Evolutionary conservation across 2,888 invertebrate species (phyloP), one percentile per base, ranked within the genome.

Genomic region (Ectemnius cavifrons): DNA sequence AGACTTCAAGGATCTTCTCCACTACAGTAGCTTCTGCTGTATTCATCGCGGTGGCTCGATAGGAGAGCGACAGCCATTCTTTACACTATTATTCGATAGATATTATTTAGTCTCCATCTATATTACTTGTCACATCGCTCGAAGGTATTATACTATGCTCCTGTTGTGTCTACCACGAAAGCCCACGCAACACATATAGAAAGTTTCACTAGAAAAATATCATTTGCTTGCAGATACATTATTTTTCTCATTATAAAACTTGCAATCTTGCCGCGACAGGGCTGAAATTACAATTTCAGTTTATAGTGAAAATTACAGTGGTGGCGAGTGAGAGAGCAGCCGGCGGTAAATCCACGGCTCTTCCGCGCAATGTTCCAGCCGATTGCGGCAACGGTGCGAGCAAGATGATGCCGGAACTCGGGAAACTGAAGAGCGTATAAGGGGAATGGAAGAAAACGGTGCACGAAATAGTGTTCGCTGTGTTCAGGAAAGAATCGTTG

Each of bases 21-120:
- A n/a, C 23, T 13, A 28, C 45, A 46, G 47, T 45, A 27, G 57
- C 27, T 59, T 14, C 27, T 11, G 28, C 11, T 20, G 28, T 37
- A 60, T 60, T 67, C 62, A 58, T 8, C 47, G n/a, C 27, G 6
- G 14, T 52, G 47, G n/a, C 18, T 37, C 23, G 37, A 37, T 37
- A 37, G 37, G 8, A 11, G 37, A 37, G 37, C 8, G 37, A 37
- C 37, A 23, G 37, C 37, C 8, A 37, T 11, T 37, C 37, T 37
- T 37, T 37, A 37, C 4, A 52, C 62, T 45, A 49, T 37, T 14
- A 47, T 37, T 71, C 56, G 67, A 68, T 57, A 61, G 66, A 64
- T 56, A 60, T 64, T 18, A 28, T 63, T 28, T 63, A 37, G 37
- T 45, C 20, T 20, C 27, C 37, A 45, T 66, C 49, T 64, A 23